These are phyloP conservation scores for Paracyclopina nana DNA, from an alignment of 1,140 invertebrate species.

Conservation along the genomic window DNA sequence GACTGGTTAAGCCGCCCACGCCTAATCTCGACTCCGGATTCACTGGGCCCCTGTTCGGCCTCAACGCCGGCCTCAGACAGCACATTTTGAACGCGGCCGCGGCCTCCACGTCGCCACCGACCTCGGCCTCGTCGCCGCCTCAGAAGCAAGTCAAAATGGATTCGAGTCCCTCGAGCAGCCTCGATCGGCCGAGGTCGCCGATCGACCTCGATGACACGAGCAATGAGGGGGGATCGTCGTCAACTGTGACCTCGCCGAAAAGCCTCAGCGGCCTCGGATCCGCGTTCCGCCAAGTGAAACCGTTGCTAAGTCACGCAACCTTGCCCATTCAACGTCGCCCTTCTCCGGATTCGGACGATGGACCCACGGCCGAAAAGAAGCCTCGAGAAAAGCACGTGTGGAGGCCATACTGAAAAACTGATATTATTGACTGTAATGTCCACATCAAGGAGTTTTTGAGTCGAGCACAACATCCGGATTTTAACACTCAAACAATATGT, in stretches of 20 bases:
- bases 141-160: not conserved
- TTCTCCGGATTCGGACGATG: too few species aligned
- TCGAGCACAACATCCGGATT: too few species aligned
- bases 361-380: not conserved
- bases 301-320: not conserved
- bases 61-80: not conserved
- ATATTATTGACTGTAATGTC: too few species aligned
- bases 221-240: not conserved
- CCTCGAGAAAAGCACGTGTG: conserved; percentile 8
- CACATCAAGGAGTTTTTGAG: too few species aligned
- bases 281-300: conserved; percentile 15
- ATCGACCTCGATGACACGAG: not conserved
- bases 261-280: not conserved
- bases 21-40: not conserved
- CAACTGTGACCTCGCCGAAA: not conserved
- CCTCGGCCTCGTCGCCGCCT: not conserved
- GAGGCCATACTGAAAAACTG: conserved; percentile 12
- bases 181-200: too few species aligned
- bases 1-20: too few species aligned
- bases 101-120: not conserved
- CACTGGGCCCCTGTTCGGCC: not conserved
- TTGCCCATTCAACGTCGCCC: not conserved
- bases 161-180: too few species aligned
- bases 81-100: not conserved
- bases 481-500: too few species aligned